These are phyloP conservation scores for Elmis aenea DNA, from an alignment of 2,888 invertebrate genomes.

Conservation along the genomic window DNA sequence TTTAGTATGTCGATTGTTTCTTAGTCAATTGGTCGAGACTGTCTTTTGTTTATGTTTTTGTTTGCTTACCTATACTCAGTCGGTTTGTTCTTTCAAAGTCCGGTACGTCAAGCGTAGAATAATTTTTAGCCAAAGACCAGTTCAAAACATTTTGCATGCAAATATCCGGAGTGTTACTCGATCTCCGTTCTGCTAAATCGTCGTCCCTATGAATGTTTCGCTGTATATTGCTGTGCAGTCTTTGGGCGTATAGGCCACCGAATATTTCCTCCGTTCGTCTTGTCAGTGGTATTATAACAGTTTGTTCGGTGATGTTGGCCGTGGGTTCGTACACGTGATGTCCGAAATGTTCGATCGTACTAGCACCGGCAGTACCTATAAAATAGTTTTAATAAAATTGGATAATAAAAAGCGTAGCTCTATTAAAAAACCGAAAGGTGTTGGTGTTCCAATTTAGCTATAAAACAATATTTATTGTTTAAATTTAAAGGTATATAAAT, in stretches of 20 bases:
- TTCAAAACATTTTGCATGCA: constrained; percentile 41
- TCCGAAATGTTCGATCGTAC: constrained; percentile 56
- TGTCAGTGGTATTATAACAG: constrained; percentile 60
- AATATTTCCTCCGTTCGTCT: constrained; percentile 60
- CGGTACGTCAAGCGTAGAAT: constrained; percentile 31
- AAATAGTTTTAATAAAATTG: constrained; percentile 2
- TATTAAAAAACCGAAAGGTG: background rate
- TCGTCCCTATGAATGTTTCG: constrained; percentile 2
- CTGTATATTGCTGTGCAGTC: constrained; percentile 13
- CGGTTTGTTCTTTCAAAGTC: constrained; percentile 5
- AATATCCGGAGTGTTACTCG: constrained; percentile 5
- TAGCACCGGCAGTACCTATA: constrained; percentile 47
- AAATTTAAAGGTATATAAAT: too few species aligned
- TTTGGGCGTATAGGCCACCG: constrained; percentile 39
- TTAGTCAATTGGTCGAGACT: too few species aligned
- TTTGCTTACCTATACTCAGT: too few species aligned
- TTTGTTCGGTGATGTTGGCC: constrained; percentile 47
- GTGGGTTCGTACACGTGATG: constrained; percentile 60
- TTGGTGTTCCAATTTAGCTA: too few species aligned
- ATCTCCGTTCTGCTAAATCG: constrained; percentile 1
- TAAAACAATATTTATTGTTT: too few species aligned
- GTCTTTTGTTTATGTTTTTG: too few species aligned
- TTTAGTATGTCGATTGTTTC: too few species aligned
- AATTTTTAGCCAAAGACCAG: constrained; percentile 44
- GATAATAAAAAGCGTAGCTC: background rate